Base-by-base conservation (phyloP, 1,140 invertebrate genomes). In the Diorhabda carinulata region DNA sequence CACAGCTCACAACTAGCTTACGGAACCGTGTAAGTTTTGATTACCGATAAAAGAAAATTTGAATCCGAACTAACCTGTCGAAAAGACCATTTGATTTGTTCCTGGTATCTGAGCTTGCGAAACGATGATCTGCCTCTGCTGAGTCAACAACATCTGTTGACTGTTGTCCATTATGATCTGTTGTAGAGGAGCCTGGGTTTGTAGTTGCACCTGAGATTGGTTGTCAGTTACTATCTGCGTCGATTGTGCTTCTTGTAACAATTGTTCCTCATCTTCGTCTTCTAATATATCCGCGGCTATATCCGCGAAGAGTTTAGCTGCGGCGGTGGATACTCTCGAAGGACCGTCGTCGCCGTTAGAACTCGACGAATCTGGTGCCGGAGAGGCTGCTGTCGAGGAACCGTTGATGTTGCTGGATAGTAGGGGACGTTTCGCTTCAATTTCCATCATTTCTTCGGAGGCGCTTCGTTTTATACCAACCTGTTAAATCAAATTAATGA, bases 251-350 rank as follows among this genome's bases (percentile, higher is more conserved):
- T 77, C 74, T 67, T 78, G 76, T 70, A 78, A 71, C 44, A 82
- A 77, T 8, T 87, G 85, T 57, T 88, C 86, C 52, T 87, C 69
- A 66, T 89, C 88, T 73, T 90, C 89, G 73, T 90, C 89, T 69
- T 89, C 88, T n/a, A 90, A 81, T 64, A 88, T 87, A 70, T 89
- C 89, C 0, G 89, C 89, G 0, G 89, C 89, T 41, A 91, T 80
- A 61, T 89, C 88, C 0, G 89, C 88, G 74, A 90, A 90, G 6
- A 90, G 78, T 79, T 90, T 90, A 0, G 88, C 89, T 0, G 89
- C 89, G n/a, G 88, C 88, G 2, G 88, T 89, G 0, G 89, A 90
- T 0, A 88, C 87, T 2, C 86, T 86, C 3, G 80, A 82, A 2
- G 80, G 78, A 45, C 83, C 82, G 45, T 86, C 84, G 4, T 85